Conservation (phyloP, 2,888 invertebrate genomes). For the Diaphora mendica region DNA sequence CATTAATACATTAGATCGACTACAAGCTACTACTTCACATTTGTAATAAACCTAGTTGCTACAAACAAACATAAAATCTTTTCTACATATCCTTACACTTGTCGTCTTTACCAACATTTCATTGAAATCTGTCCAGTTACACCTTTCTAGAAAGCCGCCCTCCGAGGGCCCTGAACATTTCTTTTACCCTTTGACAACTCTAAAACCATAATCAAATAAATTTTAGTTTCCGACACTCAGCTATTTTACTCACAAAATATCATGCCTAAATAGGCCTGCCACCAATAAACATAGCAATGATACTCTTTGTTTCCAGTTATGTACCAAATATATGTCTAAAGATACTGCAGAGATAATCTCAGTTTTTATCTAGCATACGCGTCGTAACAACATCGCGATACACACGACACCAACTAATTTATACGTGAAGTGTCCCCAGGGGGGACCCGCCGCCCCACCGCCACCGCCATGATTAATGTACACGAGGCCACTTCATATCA, state of each 20-base stretch:
- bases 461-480: constrained; percentile 47
- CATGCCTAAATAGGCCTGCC: not conserved
- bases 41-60: too few relatives aligned
- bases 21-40: too few relatives aligned
- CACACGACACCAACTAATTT: constrained; percentile 47
- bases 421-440: constrained; percentile 34
- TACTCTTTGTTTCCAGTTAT: not conserved
- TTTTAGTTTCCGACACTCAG: not conserved
- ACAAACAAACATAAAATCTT: not conserved
- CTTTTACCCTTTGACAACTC: constrained; percentile 9
- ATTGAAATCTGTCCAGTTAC: constrained; percentile 1
- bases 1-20: too few relatives aligned
- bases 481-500: constrained; percentile 32
- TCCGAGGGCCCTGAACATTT: not conserved
- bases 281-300: constrained; percentile 1
- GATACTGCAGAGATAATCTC: not conserved
- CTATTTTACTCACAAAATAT: constrained; percentile 1
- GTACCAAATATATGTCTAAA: not conserved
- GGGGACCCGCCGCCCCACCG: constrained; percentile 23
- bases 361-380: not conserved
- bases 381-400: constrained; percentile 12
- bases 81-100: not conserved
- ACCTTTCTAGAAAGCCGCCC: not conserved
- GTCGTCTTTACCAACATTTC: constrained; percentile 3
- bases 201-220: constrained; percentile 11